These are phyloP conservation scores for Periparus ater DNA, from an alignment of 2,797 vertebrate genomes.

Conservation along the genomic window DNA sequence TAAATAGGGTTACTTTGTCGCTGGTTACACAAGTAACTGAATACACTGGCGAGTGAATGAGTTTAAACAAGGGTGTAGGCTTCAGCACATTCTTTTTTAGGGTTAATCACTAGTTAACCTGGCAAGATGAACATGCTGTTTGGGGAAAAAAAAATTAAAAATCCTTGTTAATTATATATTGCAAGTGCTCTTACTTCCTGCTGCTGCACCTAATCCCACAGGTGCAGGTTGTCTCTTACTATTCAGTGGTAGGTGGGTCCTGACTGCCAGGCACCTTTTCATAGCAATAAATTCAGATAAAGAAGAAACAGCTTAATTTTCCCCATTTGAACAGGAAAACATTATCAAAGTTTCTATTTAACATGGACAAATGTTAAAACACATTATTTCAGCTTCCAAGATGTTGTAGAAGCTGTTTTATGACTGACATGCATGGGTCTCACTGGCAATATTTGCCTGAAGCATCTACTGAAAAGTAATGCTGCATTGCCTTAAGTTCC, in stretches of 20 bases:
- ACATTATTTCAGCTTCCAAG: conserved; percentile 18
- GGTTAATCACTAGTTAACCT: conserved; percentile 88
- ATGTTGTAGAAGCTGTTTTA: conserved; percentile 72
- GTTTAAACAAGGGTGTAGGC: conserved; percentile 73
- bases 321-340: conserved; percentile 53
- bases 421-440: conserved; percentile 58
- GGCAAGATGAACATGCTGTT: conserved; percentile 77
- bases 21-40: conserved; percentile 68
- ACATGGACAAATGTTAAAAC: conserved; percentile 42
- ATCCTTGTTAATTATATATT: conserved; percentile 87
- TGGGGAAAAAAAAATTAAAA: conserved; percentile 63
- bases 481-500: neutral
- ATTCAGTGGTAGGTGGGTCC: conserved; percentile 70
- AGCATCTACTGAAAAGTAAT: neutral
- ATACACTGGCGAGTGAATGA: conserved; percentile 58
- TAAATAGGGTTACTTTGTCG: conserved; percentile 62
- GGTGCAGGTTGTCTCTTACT: conserved; percentile 73
- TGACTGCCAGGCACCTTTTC: conserved; percentile 43
- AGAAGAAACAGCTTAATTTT: conserved; percentile 73
- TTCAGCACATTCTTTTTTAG: conserved; percentile 71
- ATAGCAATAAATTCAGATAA: conserved; percentile 71
- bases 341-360: conserved; percentile 24
- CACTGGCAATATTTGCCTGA: neutral
- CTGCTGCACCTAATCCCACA: conserved; percentile 81
- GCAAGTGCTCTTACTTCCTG: conserved; percentile 81